Evolutionary conservation across 1,140 invertebrate genomes (phyloP), one percentile per base, ranked within the genome.

Genomic region (Bombus soroeensis): DNA sequence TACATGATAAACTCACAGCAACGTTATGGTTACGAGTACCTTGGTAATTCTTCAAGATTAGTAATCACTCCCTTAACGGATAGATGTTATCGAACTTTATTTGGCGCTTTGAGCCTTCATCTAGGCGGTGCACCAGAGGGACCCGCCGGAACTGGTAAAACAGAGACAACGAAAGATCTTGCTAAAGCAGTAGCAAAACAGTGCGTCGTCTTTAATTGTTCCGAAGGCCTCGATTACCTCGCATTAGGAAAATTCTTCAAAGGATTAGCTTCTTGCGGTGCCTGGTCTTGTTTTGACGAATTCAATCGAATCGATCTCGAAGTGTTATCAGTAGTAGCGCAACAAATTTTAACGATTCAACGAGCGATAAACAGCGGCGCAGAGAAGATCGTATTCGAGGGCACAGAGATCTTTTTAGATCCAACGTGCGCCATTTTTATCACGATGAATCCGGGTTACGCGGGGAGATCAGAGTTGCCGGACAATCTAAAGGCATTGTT

Each of bases 251-350:
- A 99, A 95, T 99, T 99, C 95, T 99, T 99, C 93, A 99, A 99
- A 97, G 99, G 99, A 78, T 95, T 99, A 68, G 98, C 98, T 0
- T 99, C 98, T 1, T 99, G 98, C 93, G 99, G 99, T 1, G 98
- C 99, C 10, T 99, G 98, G 98, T 98, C 98, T 0, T 99, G 99
- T 94, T 99, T 99, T 93, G 99, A 99, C 94, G 99, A 99, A 95
- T 99, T 99, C 94, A 98, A 98, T 93, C 96, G 97, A 25, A 98
- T 98, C 86, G 97, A 98, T 91, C 94, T 98, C 64, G 97, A 98
- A 94, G 98, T 99, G 39, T 94, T 99, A 43, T 99, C 98, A 1
- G 98, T 99, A 25, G 98, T 98, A 2, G 98, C 98, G 3, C 98
- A 98, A 94, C 98, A 98, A 94, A 99, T 99, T 83, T 87, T 97